These are phyloP conservation scores for Epinotia ramella DNA, from an alignment of 2,888 invertebrate genomes.

Conservation along the genomic window DNA sequence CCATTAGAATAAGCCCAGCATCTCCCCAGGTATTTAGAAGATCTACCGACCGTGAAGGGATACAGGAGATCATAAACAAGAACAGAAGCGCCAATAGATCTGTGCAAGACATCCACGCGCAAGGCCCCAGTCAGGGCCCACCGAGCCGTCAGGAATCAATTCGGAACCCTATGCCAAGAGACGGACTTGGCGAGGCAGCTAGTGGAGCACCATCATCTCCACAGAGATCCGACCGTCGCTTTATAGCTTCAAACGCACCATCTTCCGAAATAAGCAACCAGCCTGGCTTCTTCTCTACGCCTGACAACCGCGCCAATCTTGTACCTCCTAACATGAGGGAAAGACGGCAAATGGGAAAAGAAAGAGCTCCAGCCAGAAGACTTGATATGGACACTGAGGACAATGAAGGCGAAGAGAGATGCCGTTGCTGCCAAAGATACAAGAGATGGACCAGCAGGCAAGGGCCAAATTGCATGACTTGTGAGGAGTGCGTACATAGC, in stretches of 20 bases:
- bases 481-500: conserved; percentile 10
- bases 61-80: conserved; percentile 8
- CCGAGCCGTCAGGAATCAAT: neutral
- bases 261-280: conserved; percentile 38
- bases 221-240: neutral
- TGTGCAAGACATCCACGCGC: neutral
- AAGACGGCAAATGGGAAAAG: conserved; percentile 42
- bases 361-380: conserved; percentile 47
- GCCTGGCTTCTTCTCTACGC: conserved; percentile 53
- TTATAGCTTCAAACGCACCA: conserved; percentile 9
- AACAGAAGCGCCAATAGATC: conserved; percentile 19
- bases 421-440: conserved; percentile 54
- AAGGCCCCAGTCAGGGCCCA: neutral
- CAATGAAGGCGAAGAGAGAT: conserved; percentile 50
- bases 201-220: neutral
- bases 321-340: conserved; percentile 47
- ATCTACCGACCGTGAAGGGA: conserved; percentile 2
- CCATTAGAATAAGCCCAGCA: neutral
- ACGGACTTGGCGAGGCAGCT: conserved; percentile 2
- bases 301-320: conserved; percentile 47
- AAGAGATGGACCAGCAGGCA: conserved; percentile 38
- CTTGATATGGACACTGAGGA: conserved; percentile 50
- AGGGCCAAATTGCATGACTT: neutral
- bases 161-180: neutral
- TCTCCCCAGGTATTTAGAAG: neutral